Evolutionary conservation across 2,113 vertebrate species (phyloP), one percentile per base, ranked within the genome.

Genomic region (Mungos mungo): DNA sequence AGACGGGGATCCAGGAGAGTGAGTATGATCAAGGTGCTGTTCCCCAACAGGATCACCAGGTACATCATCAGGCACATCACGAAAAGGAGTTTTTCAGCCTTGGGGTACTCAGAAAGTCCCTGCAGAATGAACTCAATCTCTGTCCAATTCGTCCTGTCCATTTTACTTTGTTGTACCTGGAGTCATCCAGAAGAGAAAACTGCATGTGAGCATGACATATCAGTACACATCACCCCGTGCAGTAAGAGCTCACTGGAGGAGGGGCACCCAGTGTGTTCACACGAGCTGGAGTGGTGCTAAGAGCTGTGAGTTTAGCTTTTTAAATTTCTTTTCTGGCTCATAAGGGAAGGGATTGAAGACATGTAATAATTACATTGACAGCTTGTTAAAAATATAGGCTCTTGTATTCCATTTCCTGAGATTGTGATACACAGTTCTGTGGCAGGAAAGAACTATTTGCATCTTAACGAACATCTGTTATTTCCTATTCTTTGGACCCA

Each of bases 61-160:
- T 97, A 98, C 72, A 85, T 97, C 54, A 92, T 1, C 54, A 97
- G 93, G 60, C 94, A 97, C 13, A 93, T 38, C 15, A 89, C 81
- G 21, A 95, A 96, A 84, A 96, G 80, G 5, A 90, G 3, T 63
- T 96, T 96, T 90, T 83, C 69, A 52, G 84, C 60, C 60, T 54
- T 57, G 33, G 94, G 87, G 38, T 92, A 94, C 31, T 97, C 87
- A 68, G 92, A 92, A 93, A 96, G 65, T 66, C 94, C 88, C 29
- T 60, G 68, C 21, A 97, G 80, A 95, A 97, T 95, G 50, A 95
- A 97, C 71, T 97, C 94, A 68, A 81, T 89, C n/a, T 97, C 79
- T 87, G 95, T 95, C 87, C 47, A 92, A 0, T 92, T 97, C 31
- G 38, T 94, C 33, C 14, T 84, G 92, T 94, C 88, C 88, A 95